Percentiles rank a stretch among this genome's conserved stretches.
Evolutionary conservation across 1,140 invertebrate species (phyloP).

Genomic region (Drosophila albomicans): DNA sequence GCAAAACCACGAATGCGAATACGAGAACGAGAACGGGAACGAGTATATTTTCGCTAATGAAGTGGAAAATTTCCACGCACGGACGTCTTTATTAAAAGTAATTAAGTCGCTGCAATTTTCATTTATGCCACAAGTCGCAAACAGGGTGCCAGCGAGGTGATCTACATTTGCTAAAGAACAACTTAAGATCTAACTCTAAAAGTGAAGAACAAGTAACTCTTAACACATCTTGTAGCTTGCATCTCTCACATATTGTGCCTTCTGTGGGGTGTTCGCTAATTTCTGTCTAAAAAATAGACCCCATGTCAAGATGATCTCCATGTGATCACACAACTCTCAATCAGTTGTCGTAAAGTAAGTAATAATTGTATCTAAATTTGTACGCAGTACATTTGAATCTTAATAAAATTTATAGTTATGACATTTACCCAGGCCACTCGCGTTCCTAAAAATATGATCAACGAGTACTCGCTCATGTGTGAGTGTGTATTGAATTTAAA

Average conservation of each 20-base stretch:
- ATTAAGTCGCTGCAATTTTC: conserved; percentile 81
- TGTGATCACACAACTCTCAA: conserved; percentile 17
- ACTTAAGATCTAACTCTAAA: neutral
- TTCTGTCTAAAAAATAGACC: neutral
- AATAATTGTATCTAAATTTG: conserved; percentile 80
- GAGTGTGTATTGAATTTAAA: conserved; percentile 54
- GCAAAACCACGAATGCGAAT: conserved; percentile 54
- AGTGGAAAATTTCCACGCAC: conserved; percentile 69
- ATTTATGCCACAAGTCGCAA: conserved; percentile 56
- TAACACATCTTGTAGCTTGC: neutral
- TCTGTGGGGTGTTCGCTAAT: neutral
- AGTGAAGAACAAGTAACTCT: neutral
- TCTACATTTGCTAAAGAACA: neutral
- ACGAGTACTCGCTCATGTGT: neutral
- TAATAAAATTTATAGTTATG: conserved; percentile 82
- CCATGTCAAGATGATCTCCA: conserved; percentile 4
- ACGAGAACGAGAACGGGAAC: too few relatives aligned
- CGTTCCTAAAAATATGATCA: conserved; percentile 25
- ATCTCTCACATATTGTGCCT: neutral
- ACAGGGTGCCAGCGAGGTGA: neutral
- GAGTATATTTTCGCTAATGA: conserved; percentile 73
- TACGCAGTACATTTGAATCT: conserved; percentile 75
- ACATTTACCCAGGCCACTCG: conserved; percentile 53
- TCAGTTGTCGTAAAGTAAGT: conserved; percentile 57
- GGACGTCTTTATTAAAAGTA: conserved; percentile 84